Evolutionary conservation across 2,113 vertebrate species (phyloP), one percentile per base, ranked within the genome.

Genomic region (Dendropsophus ebraccatus): DNA sequence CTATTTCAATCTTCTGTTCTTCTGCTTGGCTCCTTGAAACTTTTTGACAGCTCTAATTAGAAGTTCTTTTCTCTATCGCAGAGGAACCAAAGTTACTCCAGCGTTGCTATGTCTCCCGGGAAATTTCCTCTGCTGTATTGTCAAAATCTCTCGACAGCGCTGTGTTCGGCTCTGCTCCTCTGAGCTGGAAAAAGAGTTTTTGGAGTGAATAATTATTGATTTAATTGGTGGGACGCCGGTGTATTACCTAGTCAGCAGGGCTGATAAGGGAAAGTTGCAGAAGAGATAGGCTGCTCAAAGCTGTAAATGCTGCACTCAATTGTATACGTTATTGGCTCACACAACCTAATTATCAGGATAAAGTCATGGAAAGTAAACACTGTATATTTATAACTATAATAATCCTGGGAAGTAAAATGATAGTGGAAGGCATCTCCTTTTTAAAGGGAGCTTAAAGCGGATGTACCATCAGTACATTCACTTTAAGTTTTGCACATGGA

Each of bases 41-140:
- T 79, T 85, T 81, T 80, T 86, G 84, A 81, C 84, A 86, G 76
- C 30, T 86, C 84, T 86, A 86, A 86, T 86, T 86, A 80, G 60
- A 86, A 72, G 84, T 86, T 86, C 77, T 80, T 80, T 79, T 86
- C 65, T 58, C 25, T 72, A 54, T 54, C 47, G 62, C 62, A 25
- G 50, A 73, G n/a, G 76, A 86, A 80, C 84, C 50, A 80, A 86
- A 86, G 62, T 73, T 77, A 72, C 62, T 86, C 65, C 47, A 72
- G 32, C 67, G 65, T 86, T 86, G 65, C 65, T 54, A 85, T 79
- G 76, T 80, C 84, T 86, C 84, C 84, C 16, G 65, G 84, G 65
- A 81, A 80, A 86, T 73, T 72, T 81, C 77, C 47, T 80, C 76
- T 81, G 67, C 84, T 80, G 75, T 80, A 79, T 72, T 86, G 84